A percentile compares a stretch with the other conserved stretches of the same genome.
Evolutionary conservation across 2,888 invertebrate genomes (phyloP).

Genomic region (Pachycephus smyrnensis): DNA sequence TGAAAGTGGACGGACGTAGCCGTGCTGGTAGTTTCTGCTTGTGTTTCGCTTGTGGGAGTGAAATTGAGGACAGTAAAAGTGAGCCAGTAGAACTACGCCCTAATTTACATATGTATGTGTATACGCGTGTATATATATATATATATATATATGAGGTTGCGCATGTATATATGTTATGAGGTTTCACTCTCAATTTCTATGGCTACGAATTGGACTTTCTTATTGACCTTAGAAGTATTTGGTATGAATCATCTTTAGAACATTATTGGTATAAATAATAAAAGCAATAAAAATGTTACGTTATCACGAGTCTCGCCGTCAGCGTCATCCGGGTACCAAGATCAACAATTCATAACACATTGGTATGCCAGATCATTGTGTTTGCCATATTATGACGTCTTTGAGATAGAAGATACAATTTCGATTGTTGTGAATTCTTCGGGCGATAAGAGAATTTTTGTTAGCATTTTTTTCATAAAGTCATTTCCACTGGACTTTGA

Average conservation of each 20-base stretch:
- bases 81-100: conserved; percentile 34
- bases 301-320: neutral
- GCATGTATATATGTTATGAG: neutral
- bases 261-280: neutral
- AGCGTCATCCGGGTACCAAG: neutral
- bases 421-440: neutral
- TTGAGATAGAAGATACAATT: neutral
- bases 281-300: neutral
- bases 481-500: neutral
- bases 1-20: conserved; percentile 17
- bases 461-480: neutral
- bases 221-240: neutral
- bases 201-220: neutral
- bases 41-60: conserved; percentile 26
- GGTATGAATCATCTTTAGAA: neutral
- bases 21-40: neutral
- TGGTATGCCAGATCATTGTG: neutral
- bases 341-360: neutral
- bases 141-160: neutral
- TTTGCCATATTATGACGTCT: neutral
- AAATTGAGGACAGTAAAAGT: conserved; percentile 43
- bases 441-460: neutral
- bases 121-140: neutral
- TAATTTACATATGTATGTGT: conserved; percentile 15
- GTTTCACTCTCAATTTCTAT: conserved; percentile 24